Evolutionary conservation across 2,113 vertebrate genomes (phyloP), one percentile per base, ranked within the genome.

Genomic region (Syngnathoides biaculeatus): DNA sequence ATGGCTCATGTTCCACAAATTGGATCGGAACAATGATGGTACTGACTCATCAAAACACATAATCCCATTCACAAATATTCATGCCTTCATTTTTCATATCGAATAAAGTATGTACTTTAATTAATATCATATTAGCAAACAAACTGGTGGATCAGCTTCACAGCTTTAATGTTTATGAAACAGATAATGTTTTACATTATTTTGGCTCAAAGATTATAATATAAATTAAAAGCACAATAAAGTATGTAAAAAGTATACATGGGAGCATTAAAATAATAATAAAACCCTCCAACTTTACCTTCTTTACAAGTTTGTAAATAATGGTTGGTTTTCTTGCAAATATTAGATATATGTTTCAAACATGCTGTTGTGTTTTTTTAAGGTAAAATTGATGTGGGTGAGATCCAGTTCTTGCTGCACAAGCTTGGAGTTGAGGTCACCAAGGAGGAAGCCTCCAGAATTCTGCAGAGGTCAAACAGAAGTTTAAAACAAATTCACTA

Each of bases 1-100:
- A 50, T 74, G 85, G 61, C 89, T 94, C 67, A 93, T 95, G 80
- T 95, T 95, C 78, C 86, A 86, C 75, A 94, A 86, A 67, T 74
- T 95, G 45, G 94, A 95, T 85, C 87, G 55, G 71, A 95, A 95
- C 85, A 88, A 92, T 42, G 94, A 95, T 7, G 94, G 94, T 95
- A 78, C 65, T 80, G 63, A 43, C 39, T 40, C 17, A 17, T 43
- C 60, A 63, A 24, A 22, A 35, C 30, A 35, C 19, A 3, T 19
- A 43, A 43, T 15, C 7, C 1, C 0, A 69, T 2, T 20, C 30
- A 64, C 35, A 64, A 40, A 62, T 22, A 64, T 50, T 20, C 17
- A 26, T 14, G 1, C 12, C 7, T 24, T 43, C 35, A 9, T 20
- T 60, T 40, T 39, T 9, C 26, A 57, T 19, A 17, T 57, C 55